phyloP scores from a whole-genome alignment of 2,797 vertebrate species.

The Hypotaenidia okinawae region DNA sequence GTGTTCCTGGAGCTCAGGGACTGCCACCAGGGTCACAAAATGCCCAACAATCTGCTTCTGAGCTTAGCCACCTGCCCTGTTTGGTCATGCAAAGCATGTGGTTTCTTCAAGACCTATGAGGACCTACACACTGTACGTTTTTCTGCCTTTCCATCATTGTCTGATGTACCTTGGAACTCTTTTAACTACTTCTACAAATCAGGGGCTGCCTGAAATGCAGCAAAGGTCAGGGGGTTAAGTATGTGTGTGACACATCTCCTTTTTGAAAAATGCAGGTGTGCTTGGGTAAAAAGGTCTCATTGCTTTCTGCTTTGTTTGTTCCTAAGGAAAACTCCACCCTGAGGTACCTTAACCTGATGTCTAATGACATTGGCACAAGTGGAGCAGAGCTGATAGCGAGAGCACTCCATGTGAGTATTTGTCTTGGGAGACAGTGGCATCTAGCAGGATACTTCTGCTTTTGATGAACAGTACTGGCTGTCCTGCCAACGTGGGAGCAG shows the following conservation, averaged over 20 bases:
- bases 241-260: accelerated
- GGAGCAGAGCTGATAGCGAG: slow-evolving; percentile 85
- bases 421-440: background rate
- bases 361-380: slow-evolving; percentile 83
- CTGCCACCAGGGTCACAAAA: background rate
- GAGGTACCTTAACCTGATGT: slow-evolving; percentile 85
- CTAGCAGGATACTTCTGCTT: background rate
- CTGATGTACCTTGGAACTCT: background rate
- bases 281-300: background rate
- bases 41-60: background rate
- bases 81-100: background rate
- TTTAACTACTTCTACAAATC: background rate
- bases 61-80: background rate
- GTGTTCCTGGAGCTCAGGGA: background rate
- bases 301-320: slow-evolving; percentile 37
- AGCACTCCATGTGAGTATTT: slow-evolving; percentile 83
- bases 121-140: background rate
- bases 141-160: background rate
- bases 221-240: background rate
- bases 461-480: background rate
- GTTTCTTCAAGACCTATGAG: background rate
- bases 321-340: slow-evolving; percentile 73
- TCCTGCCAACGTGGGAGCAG: slow-evolving; percentile 25
- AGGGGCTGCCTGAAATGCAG: background rate
- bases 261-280: background rate